Conservation (phyloP, 2,797 vertebrate genomes). For the Notolabrus celidotus region DNA sequence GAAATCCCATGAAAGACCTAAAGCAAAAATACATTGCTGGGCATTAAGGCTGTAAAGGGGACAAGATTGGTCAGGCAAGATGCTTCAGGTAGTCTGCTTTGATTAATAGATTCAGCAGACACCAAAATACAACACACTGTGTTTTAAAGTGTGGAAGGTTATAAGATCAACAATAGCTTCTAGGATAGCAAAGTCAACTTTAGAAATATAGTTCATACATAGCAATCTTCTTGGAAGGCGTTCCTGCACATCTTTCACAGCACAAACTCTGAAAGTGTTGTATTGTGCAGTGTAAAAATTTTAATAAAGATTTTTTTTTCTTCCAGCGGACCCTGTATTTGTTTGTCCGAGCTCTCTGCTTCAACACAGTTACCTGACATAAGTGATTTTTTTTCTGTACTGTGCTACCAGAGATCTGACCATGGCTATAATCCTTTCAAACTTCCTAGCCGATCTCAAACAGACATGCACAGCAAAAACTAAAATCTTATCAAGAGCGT, state of each 20-base stretch:
- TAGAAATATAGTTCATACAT: constrained; percentile 5
- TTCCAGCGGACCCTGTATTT: not conserved
- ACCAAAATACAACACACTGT: not conserved
- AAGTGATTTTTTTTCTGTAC: too few relatives aligned
- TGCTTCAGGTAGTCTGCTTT: constrained; percentile 20
- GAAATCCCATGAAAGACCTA: constrained; percentile 10
- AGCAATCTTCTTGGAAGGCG: not conserved
- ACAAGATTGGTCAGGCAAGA: not conserved
- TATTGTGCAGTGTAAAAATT: not conserved
- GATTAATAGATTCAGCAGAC: constrained; percentile 24
- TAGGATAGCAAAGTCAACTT: not conserved
- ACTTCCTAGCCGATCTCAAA: too few relatives aligned
- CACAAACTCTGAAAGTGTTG: not conserved
- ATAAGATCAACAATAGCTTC: not conserved
- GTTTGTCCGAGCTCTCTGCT: not conserved
- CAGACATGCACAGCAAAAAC: too few relatives aligned
- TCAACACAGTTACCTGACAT: not conserved
- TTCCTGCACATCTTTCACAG: not conserved
- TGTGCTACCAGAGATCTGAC: too few relatives aligned
- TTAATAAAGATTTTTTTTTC: not conserved
- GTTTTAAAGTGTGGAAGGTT: constrained; percentile 23
- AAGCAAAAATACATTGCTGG: not conserved
- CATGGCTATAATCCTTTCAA: too few relatives aligned
- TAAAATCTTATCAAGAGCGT: too few relatives aligned
- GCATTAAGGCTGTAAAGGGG: not conserved